Evolutionary conservation across 2,797 vertebrate genomes (phyloP).

Genomic region (Lindbergichthys nudifrons): DNA sequence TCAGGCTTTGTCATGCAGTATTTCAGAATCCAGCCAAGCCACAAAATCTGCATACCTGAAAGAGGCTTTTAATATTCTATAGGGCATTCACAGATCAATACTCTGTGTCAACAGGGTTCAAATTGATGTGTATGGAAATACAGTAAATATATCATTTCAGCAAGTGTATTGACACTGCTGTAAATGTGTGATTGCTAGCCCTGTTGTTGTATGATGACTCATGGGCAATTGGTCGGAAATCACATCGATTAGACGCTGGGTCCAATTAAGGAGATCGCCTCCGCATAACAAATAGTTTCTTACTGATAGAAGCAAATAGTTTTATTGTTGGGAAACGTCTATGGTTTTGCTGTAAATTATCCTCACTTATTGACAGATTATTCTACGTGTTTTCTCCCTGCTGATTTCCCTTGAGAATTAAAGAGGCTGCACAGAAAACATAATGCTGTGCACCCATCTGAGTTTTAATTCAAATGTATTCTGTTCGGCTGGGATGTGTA

Average conservation of each 20-base stretch:
- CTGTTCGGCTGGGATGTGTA: slow-evolving; percentile 35
- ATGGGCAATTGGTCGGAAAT: slow-evolving; percentile 69
- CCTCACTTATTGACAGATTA: slow-evolving; percentile 76
- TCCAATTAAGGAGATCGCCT: slow-evolving; percentile 71
- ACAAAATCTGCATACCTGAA: slow-evolving; percentile 38
- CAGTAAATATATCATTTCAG: slow-evolving; percentile 74
- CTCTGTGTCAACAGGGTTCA: slow-evolving; percentile 52
- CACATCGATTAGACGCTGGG: slow-evolving; percentile 72
- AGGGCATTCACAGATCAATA: slow-evolving; percentile 61
- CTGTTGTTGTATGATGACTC: slow-evolving; percentile 74
- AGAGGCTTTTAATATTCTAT: slow-evolving; percentile 54
- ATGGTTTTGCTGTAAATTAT: slow-evolving; percentile 73
- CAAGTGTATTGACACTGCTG: slow-evolving; percentile 70
- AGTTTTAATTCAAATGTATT: slow-evolving; percentile 56
- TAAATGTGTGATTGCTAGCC: slow-evolving; percentile 63
- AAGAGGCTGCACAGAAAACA: slow-evolving; percentile 33
- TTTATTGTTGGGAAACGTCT: slow-evolving; percentile 67
- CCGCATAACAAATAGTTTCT: slow-evolving; percentile 65
- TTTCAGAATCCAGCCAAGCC: slow-evolving; percentile 45
- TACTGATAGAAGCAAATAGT: slow-evolving; percentile 62
- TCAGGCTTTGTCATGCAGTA: slow-evolving; percentile 41
- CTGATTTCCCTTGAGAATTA: slow-evolving; percentile 74
- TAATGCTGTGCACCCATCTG: slow-evolving; percentile 37
- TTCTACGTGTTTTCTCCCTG: slow-evolving; percentile 60
- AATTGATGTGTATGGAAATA: slow-evolving; percentile 69